These are phyloP conservation scores for Myotis planiceps DNA, from an alignment of 2,797 vertebrate genomes.

Conservation along the genomic window DNA sequence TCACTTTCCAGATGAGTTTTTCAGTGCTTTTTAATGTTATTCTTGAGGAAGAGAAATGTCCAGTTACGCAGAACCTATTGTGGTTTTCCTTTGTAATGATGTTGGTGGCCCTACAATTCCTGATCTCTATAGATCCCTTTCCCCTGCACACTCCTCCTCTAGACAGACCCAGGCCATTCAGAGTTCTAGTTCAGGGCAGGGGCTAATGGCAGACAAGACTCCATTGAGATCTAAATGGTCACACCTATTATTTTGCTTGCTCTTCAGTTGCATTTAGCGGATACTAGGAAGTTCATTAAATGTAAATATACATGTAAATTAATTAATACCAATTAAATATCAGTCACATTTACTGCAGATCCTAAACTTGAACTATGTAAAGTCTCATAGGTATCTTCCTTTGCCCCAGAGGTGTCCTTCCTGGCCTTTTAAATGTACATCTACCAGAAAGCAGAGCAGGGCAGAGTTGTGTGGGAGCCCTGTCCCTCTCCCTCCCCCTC, in stretches of 20 bases:
- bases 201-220: neutral
- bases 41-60: neutral
- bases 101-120: neutral
- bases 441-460: conserved; percentile 20
- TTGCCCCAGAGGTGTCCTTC: conserved; percentile 22
- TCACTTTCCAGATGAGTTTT: neutral
- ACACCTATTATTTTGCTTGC: neutral
- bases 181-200: neutral
- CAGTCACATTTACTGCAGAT: neutral
- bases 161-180: neutral
- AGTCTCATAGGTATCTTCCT: neutral
- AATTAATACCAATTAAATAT: neutral
- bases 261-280: neutral
- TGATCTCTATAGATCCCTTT: neutral
- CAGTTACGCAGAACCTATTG: neutral
- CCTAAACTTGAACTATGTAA: neutral
- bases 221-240: neutral
- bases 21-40: neutral
- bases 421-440: conserved; percentile 1
- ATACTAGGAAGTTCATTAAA: neutral
- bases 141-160: neutral
- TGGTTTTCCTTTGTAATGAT: conserved; percentile 31
- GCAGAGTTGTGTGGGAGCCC: conserved; percentile 1
- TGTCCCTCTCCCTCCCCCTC: neutral
- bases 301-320: neutral